phyloP scores from a whole-genome alignment of 2,797 vertebrate genomes.

The Melopsittacus undulatus region DNA sequence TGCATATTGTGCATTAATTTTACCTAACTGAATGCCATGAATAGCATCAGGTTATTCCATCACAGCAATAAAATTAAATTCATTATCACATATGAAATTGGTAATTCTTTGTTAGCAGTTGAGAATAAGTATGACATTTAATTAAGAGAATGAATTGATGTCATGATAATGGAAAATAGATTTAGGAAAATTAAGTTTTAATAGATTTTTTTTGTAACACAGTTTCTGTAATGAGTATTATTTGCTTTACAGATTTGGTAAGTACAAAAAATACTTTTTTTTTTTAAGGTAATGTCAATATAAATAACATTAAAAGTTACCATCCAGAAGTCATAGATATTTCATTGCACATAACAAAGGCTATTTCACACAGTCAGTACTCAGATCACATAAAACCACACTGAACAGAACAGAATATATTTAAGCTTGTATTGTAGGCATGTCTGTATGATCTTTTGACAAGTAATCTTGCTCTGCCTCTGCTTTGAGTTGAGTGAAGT shows the following conservation, averaged over 20 bases:
- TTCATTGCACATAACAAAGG: neutral
- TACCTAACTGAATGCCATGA: neutral
- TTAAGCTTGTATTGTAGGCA: neutral
- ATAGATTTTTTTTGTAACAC: neutral
- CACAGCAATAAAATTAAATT: neutral
- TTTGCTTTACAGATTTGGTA: neutral
- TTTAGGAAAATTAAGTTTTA: neutral
- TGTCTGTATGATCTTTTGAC: neutral
- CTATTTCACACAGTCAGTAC: neutral
- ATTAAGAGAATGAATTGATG: conserved; percentile 24
- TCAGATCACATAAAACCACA: neutral
- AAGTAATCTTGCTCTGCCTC: neutral
- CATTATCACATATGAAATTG: neutral
- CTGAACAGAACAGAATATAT: neutral
- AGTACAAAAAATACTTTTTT: neutral
- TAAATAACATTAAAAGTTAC: neutral
- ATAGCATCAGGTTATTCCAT: neutral
- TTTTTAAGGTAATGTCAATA: neutral
- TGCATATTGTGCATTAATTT: neutral
- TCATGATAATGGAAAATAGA: conserved; percentile 12
- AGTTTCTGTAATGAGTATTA: neutral
- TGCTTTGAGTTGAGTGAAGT: neutral
- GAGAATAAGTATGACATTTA: neutral
- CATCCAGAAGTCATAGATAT: neutral
- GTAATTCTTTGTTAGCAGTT: neutral